Conservation (phyloP, 2,797 vertebrate genomes). For the Propithecus perrieri region DNA sequence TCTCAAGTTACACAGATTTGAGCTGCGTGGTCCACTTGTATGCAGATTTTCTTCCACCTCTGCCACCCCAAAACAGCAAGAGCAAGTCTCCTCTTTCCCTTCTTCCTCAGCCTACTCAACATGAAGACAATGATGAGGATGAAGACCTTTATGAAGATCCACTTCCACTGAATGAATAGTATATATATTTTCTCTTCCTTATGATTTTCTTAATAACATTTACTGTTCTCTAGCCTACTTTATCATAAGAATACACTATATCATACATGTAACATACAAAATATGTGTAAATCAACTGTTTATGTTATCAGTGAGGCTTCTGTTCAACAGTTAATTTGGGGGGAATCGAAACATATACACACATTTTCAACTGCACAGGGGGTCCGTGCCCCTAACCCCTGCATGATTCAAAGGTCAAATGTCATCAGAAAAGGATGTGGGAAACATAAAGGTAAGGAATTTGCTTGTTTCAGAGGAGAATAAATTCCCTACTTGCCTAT, state of each 20-base stretch:
- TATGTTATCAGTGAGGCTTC: neutral
- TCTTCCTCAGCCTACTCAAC: neutral
- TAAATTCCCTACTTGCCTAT: neutral
- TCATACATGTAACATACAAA: neutral
- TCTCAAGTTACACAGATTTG: neutral
- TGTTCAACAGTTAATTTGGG: neutral
- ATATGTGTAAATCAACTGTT: neutral
- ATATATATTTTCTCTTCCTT: neutral
- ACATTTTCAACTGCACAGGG: neutral
- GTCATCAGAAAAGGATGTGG: neutral
- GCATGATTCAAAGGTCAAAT: neutral
- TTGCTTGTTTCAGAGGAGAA: neutral
- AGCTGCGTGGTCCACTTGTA: neutral
- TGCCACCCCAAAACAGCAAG: neutral
- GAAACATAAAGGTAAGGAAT: neutral
- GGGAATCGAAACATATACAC: neutral
- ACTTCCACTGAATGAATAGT: neutral
- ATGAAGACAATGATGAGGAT: neutral
- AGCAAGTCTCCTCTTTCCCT: neutral
- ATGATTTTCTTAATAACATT: neutral
- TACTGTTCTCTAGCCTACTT: neutral
- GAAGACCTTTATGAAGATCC: neutral
- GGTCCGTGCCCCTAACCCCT: neutral
- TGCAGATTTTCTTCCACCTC: neutral
- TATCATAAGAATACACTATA: neutral